Evolutionary conservation across 2,113 vertebrate species (phyloP).

Genomic region (Rana temporaria): DNA sequence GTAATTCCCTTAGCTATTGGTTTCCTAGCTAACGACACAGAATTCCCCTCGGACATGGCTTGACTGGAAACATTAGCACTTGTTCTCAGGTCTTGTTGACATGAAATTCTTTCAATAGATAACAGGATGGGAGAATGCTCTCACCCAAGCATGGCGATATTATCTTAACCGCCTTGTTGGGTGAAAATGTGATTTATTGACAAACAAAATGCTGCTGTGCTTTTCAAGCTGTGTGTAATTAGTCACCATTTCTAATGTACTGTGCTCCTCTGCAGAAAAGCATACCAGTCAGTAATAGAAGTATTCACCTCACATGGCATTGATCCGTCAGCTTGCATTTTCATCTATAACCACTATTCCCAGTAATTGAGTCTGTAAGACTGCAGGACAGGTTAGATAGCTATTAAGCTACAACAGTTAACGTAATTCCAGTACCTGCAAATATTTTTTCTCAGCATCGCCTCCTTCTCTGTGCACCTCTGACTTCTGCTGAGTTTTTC

Average conservation of each 20-base stretch:
- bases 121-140: conserved; percentile 59
- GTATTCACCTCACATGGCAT: conserved; percentile 6
- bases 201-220: conserved; percentile 48
- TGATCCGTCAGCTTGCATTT: conserved; percentile 30
- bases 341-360: conserved; percentile 39
- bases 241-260: conserved; percentile 44
- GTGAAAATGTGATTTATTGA: conserved; percentile 54
- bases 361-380: conserved; percentile 31
- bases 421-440: background rate
- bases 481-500: no score
- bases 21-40: conserved; percentile 66
- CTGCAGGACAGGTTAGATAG: conserved; percentile 8
- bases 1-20: conserved; percentile 65
- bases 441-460: background rate
- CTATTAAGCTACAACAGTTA: conserved; percentile 5
- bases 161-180: conserved; percentile 43
- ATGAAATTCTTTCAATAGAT: conserved; percentile 71
- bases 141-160: conserved; percentile 55
- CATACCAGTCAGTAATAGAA: conserved; percentile 39
- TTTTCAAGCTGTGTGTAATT: conserved; percentile 44
- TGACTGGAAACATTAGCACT: conserved; percentile 76
- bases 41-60: conserved; percentile 67
- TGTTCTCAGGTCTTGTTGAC: conserved; percentile 75
- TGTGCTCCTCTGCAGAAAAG: conserved; percentile 3
- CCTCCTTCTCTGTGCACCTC: no score